These are phyloP conservation scores for Drosophila infuscata DNA, from an alignment of 2,888 invertebrate genomes.

Conservation along the genomic window DNA sequence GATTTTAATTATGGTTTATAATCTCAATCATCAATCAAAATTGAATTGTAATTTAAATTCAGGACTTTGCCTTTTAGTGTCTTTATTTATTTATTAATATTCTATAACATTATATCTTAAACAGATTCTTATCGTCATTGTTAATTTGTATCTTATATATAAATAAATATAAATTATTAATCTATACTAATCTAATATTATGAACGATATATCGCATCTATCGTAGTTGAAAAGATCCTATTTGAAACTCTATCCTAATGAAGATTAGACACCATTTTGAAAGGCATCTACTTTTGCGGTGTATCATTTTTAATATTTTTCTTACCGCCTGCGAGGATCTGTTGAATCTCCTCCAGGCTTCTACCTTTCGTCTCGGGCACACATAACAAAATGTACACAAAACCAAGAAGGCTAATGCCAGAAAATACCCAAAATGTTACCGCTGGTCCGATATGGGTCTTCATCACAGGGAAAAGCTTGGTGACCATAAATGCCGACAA, in stretches of 20 bases:
- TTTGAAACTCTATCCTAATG: neutral
- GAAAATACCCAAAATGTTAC: constrained; percentile 91
- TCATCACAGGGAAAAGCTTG: constrained; percentile 88
- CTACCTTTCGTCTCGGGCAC: constrained; percentile 86
- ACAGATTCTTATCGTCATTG: neutral
- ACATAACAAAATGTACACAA: constrained; percentile 88
- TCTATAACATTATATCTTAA: neutral
- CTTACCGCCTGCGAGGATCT: constrained; percentile 53
- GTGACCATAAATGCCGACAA: constrained; percentile 91
- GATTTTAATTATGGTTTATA: neutral
- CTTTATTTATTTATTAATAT: neutral
- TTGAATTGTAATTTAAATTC: too few relatives aligned
- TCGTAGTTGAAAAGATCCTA: neutral
- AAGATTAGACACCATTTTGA: neutral
- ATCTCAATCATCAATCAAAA: neutral
- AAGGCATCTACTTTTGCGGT: neutral
- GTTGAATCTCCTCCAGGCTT: constrained; percentile 77
- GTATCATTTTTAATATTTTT: neutral
- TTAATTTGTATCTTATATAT: neutral
- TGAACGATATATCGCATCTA: neutral
- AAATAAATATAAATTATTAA: neutral
- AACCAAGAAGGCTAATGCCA: constrained; percentile 87
- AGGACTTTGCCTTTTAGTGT: neutral
- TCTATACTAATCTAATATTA: neutral
- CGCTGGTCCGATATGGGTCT: constrained; percentile 86